These are phyloP conservation scores for Garrulus glandarius DNA, from an alignment of 2,797 vertebrate species.

Conservation along the genomic window DNA sequence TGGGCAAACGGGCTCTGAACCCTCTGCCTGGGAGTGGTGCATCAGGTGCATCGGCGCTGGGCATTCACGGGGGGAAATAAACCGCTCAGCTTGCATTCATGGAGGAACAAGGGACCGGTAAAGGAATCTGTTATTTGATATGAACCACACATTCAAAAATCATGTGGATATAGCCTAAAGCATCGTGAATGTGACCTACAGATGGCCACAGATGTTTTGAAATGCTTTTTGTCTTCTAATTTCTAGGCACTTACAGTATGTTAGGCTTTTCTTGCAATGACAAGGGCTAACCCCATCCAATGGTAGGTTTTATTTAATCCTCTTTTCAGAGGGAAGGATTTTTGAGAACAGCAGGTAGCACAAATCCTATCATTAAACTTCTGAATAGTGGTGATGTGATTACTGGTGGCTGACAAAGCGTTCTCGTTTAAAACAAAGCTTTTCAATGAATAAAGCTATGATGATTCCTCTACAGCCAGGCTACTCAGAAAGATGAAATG, in stretches of 20 bases:
- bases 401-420: background rate
- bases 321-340: background rate
- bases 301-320: background rate
- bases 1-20: background rate
- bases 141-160: background rate
- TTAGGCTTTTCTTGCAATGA: background rate
- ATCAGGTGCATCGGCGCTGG: rapidly evolving
- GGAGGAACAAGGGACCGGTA: background rate
- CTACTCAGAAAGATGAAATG: background rate
- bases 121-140: background rate
- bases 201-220: background rate
- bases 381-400: background rate
- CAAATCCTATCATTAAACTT: background rate
- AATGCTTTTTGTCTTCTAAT: background rate
- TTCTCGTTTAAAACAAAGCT: background rate
- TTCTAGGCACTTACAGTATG: background rate
- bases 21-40: rapidly evolving
- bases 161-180: background rate
- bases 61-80: background rate
- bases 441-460: background rate
- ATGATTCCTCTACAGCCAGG: background rate
- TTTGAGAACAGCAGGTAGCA: background rate
- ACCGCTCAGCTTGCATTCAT: too few species aligned
- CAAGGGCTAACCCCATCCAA: background rate
- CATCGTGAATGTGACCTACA: background rate